Evolutionary conservation across 2,113 vertebrate genomes (phyloP).

Genomic region (Burhinus bistriatus): DNA sequence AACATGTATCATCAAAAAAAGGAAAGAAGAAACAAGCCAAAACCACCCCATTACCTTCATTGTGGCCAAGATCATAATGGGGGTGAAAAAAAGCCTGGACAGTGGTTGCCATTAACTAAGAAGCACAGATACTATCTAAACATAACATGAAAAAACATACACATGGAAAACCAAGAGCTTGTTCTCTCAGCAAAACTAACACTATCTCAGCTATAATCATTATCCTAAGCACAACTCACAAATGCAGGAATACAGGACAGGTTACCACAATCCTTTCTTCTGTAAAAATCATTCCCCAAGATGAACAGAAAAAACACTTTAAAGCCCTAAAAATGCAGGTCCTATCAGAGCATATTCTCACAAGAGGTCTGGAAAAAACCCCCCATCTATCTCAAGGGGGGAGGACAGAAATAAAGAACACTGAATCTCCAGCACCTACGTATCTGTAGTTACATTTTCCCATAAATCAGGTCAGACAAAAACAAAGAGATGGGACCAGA

Average conservation of each 20-base stretch:
- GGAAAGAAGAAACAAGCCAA: neutral
- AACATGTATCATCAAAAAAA: rapidly evolving
- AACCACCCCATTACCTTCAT: neutral
- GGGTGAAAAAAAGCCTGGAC: neutral
- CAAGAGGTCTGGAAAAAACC: neutral
- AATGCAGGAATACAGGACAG: neutral
- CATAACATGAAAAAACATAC: neutral
- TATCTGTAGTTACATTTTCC: neutral
- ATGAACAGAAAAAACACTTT: neutral
- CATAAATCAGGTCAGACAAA: neutral
- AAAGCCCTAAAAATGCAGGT: neutral
- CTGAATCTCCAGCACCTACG: neutral
- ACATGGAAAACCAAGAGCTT: neutral
- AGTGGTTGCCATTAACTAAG: neutral
- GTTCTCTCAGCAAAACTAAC: neutral
- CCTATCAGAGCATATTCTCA: neutral
- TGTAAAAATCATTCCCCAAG: neutral
- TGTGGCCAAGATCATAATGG: neutral
- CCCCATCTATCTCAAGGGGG: neutral
- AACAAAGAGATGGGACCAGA: neutral
- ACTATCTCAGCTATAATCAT: neutral
- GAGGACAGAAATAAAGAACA: neutral
- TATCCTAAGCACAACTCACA: neutral
- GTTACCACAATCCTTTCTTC: neutral
- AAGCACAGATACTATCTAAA: neutral